phyloP scores from a whole-genome alignment of 2,797 vertebrate genomes.

The Liparis tanakae region DNA sequence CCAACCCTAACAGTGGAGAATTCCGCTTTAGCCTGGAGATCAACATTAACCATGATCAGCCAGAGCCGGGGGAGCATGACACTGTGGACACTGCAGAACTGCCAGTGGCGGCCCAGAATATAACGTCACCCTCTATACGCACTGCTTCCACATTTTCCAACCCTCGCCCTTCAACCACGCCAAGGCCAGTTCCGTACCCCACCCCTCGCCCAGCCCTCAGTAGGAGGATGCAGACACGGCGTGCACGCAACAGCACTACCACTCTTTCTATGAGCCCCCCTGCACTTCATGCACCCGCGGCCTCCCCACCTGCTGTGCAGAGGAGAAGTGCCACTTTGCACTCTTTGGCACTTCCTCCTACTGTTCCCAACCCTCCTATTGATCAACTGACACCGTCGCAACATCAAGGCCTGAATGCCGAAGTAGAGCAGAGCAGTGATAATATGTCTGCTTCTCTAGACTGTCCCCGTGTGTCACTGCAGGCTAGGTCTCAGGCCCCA shows the following conservation, averaged over 20 bases:
- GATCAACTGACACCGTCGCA: constrained; percentile 61
- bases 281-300: constrained; percentile 61
- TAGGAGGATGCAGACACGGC: constrained; percentile 81
- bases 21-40: constrained; percentile 97
- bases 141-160: constrained; percentile 63
- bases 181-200: constrained; percentile 74
- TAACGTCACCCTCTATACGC: constrained; percentile 67
- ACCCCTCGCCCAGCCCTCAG: constrained; percentile 74
- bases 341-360: constrained; percentile 55
- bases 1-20: constrained; percentile 94
- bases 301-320: constrained; percentile 44
- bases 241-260: constrained; percentile 80
- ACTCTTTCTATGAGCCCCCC: constrained; percentile 72
- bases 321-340: constrained; percentile 74
- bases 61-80: constrained; percentile 84
- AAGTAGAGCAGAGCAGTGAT: constrained; percentile 67
- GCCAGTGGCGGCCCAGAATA: constrained; percentile 55
- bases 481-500: constrained; percentile 73
- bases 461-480: constrained; percentile 76
- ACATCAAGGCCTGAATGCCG: constrained; percentile 68
- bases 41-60: constrained; percentile 95
- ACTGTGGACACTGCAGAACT: constrained; percentile 69
- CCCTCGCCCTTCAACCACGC: constrained; percentile 66
- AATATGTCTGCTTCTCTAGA: constrained; percentile 64
- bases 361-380: constrained; percentile 45